Percentiles rank a stretch among this genome's conserved stretches.
phyloP scores from a whole-genome alignment of 2,113 vertebrate species.

The Polypterus bichir region DNA sequence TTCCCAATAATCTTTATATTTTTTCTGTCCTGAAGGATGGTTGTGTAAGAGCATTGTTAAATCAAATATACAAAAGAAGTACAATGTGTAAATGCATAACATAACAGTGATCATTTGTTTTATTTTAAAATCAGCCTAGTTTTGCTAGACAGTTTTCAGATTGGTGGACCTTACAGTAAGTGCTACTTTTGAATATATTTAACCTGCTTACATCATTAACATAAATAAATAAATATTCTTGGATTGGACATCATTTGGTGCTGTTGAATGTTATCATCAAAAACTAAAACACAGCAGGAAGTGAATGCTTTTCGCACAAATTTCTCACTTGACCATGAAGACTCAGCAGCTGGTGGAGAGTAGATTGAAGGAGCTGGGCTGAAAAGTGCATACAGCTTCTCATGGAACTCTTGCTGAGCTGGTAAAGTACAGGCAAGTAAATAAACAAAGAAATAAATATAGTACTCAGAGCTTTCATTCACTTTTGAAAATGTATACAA shows the following conservation, averaged over 20 bases:
- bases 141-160: no score
- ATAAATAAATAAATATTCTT: conserved; percentile 8
- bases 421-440: conserved; percentile 26
- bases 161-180: not conserved
- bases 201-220: conserved; percentile 13
- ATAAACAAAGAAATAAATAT: conserved; percentile 1
- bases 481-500: no score
- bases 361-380: conserved; percentile 28
- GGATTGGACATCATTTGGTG: conserved; percentile 15
- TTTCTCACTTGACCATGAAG: conserved; percentile 27
- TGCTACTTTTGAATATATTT: not conserved
- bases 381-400: conserved; percentile 24
- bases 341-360: conserved; percentile 33
- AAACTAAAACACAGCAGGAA: conserved; percentile 35
- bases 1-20: no score
- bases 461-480: no score
- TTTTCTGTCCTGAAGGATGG: no score
- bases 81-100: no score
- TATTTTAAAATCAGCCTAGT: no score
- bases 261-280: conserved; percentile 29
- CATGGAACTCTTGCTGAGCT: conserved; percentile 34
- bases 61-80: no score
- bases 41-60: no score
- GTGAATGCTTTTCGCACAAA: conserved; percentile 35
- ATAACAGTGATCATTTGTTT: no score